These are phyloP conservation scores for Clytia hemisphaerica DNA, from an alignment of 30 jellyfish, hydroid and myxozoan species.

Conservation along the genomic window DNA sequence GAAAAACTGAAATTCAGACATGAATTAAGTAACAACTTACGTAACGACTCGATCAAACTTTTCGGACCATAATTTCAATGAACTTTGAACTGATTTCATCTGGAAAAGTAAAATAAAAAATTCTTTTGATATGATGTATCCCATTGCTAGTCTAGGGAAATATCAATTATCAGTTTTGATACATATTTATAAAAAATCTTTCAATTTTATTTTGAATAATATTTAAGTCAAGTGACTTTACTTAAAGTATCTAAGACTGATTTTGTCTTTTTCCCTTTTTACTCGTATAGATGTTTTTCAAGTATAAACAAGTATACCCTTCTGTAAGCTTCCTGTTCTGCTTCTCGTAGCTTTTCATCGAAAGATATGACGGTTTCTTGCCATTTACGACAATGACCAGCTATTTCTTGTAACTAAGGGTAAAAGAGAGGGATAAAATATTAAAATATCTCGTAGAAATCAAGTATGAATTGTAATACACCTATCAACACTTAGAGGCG, in stretches of 20 bases:
- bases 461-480: neutral
- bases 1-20: too few relatives aligned
- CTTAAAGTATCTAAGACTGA: too few relatives aligned
- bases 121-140: too few relatives aligned
- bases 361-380: slow-evolving; percentile 54
- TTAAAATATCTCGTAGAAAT: neutral
- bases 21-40: slow-evolving; percentile 16
- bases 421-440: neutral
- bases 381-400: slow-evolving; percentile 56
- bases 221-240: too few relatives aligned
- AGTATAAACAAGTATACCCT: too few relatives aligned
- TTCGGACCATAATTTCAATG: slow-evolving; percentile 50
- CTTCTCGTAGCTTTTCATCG: slow-evolving; percentile 16
- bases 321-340: slow-evolving; percentile 48
- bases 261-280: too few relatives aligned
- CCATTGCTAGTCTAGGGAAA: too few relatives aligned
- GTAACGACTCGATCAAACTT: slow-evolving; percentile 59
- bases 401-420: slow-evolving; percentile 49
- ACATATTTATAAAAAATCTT: too few relatives aligned
- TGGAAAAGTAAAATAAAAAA: neutral
- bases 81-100: slow-evolving; percentile 19
- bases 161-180: too few relatives aligned
- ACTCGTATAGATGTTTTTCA: too few relatives aligned
- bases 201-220: too few relatives aligned
- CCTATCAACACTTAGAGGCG: neutral